phyloP scores from a whole-genome alignment of 2,888 invertebrate species.

The Epiblema foenella region DNA sequence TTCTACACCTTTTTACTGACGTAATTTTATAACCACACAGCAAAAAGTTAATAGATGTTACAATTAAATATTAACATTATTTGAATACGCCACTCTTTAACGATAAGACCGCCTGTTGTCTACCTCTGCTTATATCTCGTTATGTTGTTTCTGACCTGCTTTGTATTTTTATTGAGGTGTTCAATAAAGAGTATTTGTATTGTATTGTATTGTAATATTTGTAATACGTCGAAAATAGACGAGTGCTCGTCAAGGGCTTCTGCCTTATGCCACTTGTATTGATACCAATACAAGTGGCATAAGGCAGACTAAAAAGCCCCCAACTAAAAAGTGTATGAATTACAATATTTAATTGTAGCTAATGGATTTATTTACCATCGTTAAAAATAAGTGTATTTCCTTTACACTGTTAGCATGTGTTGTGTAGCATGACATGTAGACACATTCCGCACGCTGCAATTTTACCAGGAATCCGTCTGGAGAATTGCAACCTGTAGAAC shows the following conservation, averaged over 20 bases:
- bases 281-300: constrained; percentile 7
- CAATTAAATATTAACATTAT: background rate
- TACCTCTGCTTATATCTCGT: too few relatives aligned
- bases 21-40: background rate
- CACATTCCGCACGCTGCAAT: too few relatives aligned
- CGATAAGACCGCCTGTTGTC: too few relatives aligned
- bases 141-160: too few relatives aligned
- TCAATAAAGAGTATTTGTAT: too few relatives aligned
- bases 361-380: background rate
- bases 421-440: too few relatives aligned
- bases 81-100: too few relatives aligned
- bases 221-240: constrained; percentile 23
- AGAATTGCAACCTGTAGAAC: too few relatives aligned
- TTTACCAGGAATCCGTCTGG: too few relatives aligned
- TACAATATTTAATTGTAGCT: constrained; percentile 10
- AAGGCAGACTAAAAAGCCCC: too few relatives aligned
- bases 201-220: background rate
- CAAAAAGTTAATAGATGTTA: background rate
- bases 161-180: too few relatives aligned
- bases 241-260: constrained; percentile 23
- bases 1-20: background rate
- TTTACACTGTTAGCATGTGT: too few relatives aligned
- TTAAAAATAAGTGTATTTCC: background rate
- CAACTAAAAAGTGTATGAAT: background rate
- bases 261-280: constrained; percentile 4